Percentiles rank a stretch among this genome's conserved stretches.
These are phyloP conservation scores for Pseudomyrmex dendroicus DNA, from an alignment of 1,140 invertebrate genomes.

Conservation along the genomic window DNA sequence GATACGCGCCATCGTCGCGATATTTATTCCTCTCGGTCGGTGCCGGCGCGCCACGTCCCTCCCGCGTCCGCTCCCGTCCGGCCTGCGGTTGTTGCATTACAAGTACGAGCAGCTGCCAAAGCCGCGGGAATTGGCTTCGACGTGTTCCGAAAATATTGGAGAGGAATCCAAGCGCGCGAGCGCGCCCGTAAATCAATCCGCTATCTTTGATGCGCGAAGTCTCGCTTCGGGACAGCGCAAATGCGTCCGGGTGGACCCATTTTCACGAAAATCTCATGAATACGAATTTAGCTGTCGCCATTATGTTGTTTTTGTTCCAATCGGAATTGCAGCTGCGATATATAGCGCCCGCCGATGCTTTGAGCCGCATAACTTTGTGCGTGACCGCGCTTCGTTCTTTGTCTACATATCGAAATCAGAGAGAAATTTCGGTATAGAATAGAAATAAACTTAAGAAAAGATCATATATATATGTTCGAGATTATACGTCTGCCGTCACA, in stretches of 20 bases:
- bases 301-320: conserved; percentile 1
- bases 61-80: not conserved
- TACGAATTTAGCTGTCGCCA: conserved; percentile 31
- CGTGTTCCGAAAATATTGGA: conserved; percentile 70
- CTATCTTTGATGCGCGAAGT: conserved; percentile 61
- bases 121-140: conserved; percentile 70
- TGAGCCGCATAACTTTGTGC: not conserved
- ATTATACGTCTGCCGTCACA: no score
- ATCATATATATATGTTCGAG: not conserved
- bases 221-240: conserved; percentile 34
- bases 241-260: not conserved
- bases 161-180: conserved; percentile 51
- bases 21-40: conserved; percentile 73
- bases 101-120: conserved; percentile 68
- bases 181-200: conserved; percentile 65
- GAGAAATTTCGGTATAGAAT: not conserved
- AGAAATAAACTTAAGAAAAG: not conserved
- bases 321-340: conserved; percentile 5
- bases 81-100: conserved; percentile 65
- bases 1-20: conserved; percentile 78
- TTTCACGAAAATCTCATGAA: not conserved
- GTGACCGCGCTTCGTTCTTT: not conserved
- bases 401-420: not conserved
- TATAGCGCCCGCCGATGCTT: no score
- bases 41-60: conserved; percentile 43